Percentiles rank a stretch among this genome's conserved stretches.
phyloP scores from a whole-genome alignment of 2,888 invertebrate genomes.

The Hypolimnas misippus region DNA sequence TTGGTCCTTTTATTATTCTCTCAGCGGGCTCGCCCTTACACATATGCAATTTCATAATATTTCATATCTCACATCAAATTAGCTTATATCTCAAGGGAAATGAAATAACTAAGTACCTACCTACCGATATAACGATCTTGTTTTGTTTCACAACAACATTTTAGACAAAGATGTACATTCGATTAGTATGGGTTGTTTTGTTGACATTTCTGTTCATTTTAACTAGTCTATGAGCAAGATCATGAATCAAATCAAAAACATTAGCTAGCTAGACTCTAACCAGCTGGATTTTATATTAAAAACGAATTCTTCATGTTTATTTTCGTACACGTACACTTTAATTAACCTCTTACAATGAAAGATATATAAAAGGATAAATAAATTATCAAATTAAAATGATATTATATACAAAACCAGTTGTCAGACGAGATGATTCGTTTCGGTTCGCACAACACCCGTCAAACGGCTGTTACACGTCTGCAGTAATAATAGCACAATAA shows the following conservation, averaged over 20 bases:
- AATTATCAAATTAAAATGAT: background rate
- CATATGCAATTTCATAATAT: conserved; percentile 55
- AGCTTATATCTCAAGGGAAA: conserved; percentile 29
- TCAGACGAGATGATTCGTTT: conserved; percentile 51
- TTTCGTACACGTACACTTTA: too few species aligned
- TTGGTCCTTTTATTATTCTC: conserved; percentile 68
- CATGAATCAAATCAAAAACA: too few species aligned
- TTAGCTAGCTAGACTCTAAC: background rate
- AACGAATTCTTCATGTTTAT: background rate
- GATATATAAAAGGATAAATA: conserved; percentile 27
- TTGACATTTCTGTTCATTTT: too few species aligned
- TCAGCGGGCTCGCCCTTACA: conserved; percentile 57
- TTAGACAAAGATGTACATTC: background rate
- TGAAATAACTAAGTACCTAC: conserved; percentile 24
- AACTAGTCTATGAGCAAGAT: too few species aligned
- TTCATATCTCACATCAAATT: conserved; percentile 39
- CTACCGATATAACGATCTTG: conserved; percentile 14
- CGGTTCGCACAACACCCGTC: conserved; percentile 49
- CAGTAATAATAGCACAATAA: conserved; percentile 57
- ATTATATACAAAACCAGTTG: conserved; percentile 34
- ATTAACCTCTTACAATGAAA: background rate
- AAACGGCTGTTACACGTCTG: conserved; percentile 46
- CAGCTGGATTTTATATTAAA: too few species aligned
- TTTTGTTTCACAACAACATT: background rate
- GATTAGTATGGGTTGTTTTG: too few species aligned